phyloP scores from a whole-genome alignment of 2,888 invertebrate species.

The Gastracanthus pulcherrimus region DNA sequence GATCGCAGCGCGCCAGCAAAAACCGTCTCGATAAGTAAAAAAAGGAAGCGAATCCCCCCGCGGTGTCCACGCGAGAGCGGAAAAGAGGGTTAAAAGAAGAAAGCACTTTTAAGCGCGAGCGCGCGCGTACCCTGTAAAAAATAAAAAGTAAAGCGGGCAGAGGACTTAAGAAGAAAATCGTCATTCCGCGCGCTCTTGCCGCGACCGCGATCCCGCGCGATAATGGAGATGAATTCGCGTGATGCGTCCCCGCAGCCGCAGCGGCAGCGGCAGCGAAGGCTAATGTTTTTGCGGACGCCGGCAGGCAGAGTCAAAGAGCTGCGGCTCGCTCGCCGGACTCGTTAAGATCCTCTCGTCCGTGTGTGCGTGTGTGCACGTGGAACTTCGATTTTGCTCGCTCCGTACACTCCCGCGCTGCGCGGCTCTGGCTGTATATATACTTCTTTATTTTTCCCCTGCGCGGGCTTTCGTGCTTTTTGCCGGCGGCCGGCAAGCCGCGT shows the following conservation, averaged over 20 bases:
- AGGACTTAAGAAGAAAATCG: slow-evolving; percentile 13
- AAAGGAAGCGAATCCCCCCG: too few species aligned
- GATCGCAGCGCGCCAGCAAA: neutral
- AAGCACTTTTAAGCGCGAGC: neutral
- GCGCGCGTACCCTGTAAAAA: neutral
- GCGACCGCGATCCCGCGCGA: neutral
- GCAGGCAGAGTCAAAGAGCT: neutral
- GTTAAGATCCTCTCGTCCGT: neutral
- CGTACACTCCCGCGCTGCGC: neutral
- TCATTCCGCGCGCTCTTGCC: neutral
- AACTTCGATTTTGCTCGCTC: neutral
- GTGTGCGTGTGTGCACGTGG: neutral
- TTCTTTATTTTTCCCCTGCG: neutral
- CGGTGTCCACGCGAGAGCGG: too few species aligned
- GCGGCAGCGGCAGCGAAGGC: neutral
- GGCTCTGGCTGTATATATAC: neutral
- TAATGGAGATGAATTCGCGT: slow-evolving; percentile 41
- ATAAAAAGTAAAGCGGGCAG: neutral
- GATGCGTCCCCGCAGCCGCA: neutral
- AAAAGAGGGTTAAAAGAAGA: neutral
- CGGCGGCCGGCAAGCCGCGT: too few species aligned
- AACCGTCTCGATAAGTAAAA: neutral
- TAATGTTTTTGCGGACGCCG: slow-evolving; percentile 19
- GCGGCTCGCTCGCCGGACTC: too few species aligned
- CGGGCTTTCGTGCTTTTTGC: neutral